Evolutionary conservation across 2,113 vertebrate genomes (phyloP).

Genomic region (Seriola quinqueradiata): DNA sequence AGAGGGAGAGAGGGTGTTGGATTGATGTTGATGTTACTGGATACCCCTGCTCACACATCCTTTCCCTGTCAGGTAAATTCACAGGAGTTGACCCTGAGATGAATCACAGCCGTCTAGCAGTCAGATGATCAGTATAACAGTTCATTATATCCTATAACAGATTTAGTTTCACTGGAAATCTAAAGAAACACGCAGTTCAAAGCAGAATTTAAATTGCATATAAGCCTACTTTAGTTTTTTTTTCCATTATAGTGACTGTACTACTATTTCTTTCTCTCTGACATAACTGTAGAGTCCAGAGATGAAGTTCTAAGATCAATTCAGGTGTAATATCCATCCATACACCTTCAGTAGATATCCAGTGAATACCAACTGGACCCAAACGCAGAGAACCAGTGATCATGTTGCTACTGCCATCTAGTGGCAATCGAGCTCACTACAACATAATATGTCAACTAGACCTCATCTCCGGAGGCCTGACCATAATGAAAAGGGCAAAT

Average conservation of each 20-base stretch:
- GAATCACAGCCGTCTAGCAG: background rate
- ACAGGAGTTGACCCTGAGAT: background rate
- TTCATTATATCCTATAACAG: background rate
- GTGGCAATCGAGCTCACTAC: slow-evolving; percentile 29
- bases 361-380: background rate
- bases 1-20: background rate
- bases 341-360: background rate
- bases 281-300: background rate
- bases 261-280: background rate
- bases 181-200: background rate
- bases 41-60: slow-evolving; percentile 23
- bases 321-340: background rate
- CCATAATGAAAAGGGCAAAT: slow-evolving; percentile 51
- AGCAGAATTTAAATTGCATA: background rate
- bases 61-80: slow-evolving; percentile 30
- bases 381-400: background rate
- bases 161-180: background rate
- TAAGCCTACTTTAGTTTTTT: background rate
- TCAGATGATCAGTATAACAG: background rate
- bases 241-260: background rate
- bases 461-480: slow-evolving; percentile 8
- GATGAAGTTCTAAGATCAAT: background rate
- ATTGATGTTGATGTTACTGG: slow-evolving; percentile 29
- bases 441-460: background rate
- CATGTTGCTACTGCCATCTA: slow-evolving; percentile 59